Conservation (phyloP, 2,113 vertebrate genomes). For the Chlorodrepanis virens region DNA sequence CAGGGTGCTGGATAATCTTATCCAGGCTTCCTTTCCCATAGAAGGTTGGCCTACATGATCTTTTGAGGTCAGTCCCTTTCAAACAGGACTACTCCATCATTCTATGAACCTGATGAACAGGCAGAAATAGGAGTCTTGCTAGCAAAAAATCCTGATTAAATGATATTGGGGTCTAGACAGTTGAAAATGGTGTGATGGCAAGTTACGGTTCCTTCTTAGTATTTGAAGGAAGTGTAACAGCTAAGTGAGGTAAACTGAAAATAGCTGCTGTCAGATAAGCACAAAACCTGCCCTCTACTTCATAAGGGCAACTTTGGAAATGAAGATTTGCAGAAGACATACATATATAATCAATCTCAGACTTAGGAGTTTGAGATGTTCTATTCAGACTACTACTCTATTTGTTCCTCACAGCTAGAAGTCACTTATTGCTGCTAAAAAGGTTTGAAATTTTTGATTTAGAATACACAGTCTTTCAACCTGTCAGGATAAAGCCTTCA, state of each 20-base stretch:
- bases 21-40: background rate
- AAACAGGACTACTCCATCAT: background rate
- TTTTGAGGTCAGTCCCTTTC: background rate
- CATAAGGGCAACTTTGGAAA: background rate
- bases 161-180: background rate
- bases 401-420: background rate
- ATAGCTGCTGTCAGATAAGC: background rate
- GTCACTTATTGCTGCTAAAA: background rate
- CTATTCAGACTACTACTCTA: background rate
- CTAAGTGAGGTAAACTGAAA: background rate
- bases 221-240: background rate
- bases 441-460: background rate
- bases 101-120: background rate
- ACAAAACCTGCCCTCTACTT: background rate
- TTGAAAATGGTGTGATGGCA: background rate
- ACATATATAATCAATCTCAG: background rate
- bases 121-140: background rate
- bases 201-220: background rate
- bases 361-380: background rate
- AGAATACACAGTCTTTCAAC: background rate
- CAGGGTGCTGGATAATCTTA: background rate
- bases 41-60: background rate
- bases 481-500: background rate
- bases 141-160: background rate
- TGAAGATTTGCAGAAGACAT: background rate